Percentiles rank a stretch among this genome's conserved stretches.
Conservation (phyloP, 1,140 invertebrate species). For the Ephestia elutella region DNA sequence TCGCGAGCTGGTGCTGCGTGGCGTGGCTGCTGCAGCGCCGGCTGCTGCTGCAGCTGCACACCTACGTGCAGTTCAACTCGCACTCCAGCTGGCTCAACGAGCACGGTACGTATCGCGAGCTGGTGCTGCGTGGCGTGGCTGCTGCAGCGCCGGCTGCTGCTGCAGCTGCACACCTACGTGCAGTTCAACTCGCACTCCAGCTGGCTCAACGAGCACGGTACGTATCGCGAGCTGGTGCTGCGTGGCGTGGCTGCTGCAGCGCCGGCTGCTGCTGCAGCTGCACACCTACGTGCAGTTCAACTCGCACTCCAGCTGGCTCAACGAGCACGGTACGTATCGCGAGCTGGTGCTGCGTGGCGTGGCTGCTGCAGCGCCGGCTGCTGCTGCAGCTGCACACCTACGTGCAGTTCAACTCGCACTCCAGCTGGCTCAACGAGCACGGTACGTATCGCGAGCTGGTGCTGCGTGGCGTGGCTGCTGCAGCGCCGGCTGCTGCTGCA, state of each 20-base stretch:
- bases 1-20: constrained; percentile 88
- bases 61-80: constrained; percentile 93
- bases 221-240: constrained; percentile 88
- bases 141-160: constrained; percentile 88
- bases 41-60: constrained; percentile 92
- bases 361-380: constrained; percentile 92
- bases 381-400: constrained; percentile 95
- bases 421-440: constrained; percentile 33
- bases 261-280: constrained; percentile 90
- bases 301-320: constrained; percentile 72
- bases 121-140: constrained; percentile 94
- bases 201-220: constrained; percentile 36
- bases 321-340: constrained; percentile 31
- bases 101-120: constrained; percentile 72
- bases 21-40: constrained; percentile 94
- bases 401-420: constrained; percentile 89
- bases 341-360: constrained; percentile 91
- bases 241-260: constrained; percentile 93
- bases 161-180: constrained; percentile 96
- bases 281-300: constrained; percentile 96
- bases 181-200: constrained; percentile 84
- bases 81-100: constrained; percentile 56
- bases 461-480: constrained; percentile 93
- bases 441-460: constrained; percentile 83
- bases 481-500: constrained; percentile 92